Percentiles rank a stretch among this genome's conserved stretches.
phyloP scores from a whole-genome alignment of 2,113 vertebrate genomes.

The Syrmaticus mikado region DNA sequence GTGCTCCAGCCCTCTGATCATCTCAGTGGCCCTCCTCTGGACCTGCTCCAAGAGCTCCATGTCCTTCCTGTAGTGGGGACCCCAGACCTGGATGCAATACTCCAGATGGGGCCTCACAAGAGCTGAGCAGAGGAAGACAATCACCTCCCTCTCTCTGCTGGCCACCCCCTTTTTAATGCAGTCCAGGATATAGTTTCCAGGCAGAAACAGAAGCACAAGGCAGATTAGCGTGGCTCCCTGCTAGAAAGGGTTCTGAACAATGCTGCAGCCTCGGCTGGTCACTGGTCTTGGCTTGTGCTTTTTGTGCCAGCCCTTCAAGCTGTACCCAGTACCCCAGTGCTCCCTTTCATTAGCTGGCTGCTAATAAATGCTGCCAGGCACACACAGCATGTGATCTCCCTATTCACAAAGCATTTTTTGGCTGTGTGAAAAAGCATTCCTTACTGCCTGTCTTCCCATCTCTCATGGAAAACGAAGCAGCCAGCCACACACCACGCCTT shows the following conservation, averaged over 20 bases:
- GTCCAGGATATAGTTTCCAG: not conserved
- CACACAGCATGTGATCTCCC: not conserved
- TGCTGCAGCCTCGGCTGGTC: not conserved
- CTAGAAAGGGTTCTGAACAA: not conserved
- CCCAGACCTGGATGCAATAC: too few species aligned
- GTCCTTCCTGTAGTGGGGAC: too few species aligned
- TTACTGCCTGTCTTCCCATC: not conserved
- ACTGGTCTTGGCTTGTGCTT: not conserved
- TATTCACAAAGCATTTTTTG: constrained; percentile 7
- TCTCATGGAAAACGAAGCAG: not conserved
- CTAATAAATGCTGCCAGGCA: not conserved
- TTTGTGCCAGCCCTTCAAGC: constrained; percentile 8
- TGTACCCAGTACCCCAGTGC: not conserved
- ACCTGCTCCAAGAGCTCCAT: too few species aligned
- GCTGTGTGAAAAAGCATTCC: constrained; percentile 15
- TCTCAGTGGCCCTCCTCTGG: too few species aligned
- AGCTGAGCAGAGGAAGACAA: too few species aligned
- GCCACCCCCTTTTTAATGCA: too few species aligned
- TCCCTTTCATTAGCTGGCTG: not conserved
- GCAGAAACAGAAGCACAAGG: not conserved
- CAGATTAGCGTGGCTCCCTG: not conserved
- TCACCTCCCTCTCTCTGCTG: too few species aligned
- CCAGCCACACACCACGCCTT: accelerated
- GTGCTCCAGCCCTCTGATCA: too few species aligned
- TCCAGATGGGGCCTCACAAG: too few species aligned